Evolutionary conservation across 2,113 vertebrate species (phyloP).

Genomic region (Chaetorhynchus papuensis): DNA sequence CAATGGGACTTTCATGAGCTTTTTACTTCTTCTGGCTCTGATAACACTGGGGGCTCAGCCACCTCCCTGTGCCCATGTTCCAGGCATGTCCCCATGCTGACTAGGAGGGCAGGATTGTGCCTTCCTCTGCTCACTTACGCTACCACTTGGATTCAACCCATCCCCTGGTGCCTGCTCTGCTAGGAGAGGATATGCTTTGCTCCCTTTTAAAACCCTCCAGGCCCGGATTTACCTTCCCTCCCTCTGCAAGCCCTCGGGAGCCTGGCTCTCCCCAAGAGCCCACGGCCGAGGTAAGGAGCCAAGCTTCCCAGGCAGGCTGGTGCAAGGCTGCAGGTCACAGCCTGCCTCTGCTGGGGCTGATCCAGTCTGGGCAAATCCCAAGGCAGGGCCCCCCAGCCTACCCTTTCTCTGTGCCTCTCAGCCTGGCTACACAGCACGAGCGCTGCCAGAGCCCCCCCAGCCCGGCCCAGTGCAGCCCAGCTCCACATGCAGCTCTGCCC

Average conservation of each 20-base stretch:
- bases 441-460: not conserved
- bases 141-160: not conserved
- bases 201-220: not conserved
- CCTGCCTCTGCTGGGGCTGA: not conserved
- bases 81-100: not conserved
- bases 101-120: not conserved
- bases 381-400: too few species aligned
- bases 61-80: not conserved
- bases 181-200: not conserved
- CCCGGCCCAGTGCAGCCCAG: not conserved
- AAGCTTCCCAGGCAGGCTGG: not conserved
- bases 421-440: rapidly evolving
- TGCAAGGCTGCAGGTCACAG: not conserved
- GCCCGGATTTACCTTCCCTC: not conserved
- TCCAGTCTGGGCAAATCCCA: not conserved
- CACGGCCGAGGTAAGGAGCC: not conserved
- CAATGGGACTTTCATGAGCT: not conserved
- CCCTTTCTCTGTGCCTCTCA: not conserved
- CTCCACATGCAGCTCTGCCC: not conserved
- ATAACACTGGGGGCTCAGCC: not conserved
- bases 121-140: rapidly evolving
- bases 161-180: not conserved
- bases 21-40: not conserved
- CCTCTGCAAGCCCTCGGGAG: not conserved
- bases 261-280: not conserved